Evolutionary conservation across 2,113 vertebrate genomes (phyloP), one percentile per base, ranked within the genome.

Genomic region (Caloenas nicobarica): DNA sequence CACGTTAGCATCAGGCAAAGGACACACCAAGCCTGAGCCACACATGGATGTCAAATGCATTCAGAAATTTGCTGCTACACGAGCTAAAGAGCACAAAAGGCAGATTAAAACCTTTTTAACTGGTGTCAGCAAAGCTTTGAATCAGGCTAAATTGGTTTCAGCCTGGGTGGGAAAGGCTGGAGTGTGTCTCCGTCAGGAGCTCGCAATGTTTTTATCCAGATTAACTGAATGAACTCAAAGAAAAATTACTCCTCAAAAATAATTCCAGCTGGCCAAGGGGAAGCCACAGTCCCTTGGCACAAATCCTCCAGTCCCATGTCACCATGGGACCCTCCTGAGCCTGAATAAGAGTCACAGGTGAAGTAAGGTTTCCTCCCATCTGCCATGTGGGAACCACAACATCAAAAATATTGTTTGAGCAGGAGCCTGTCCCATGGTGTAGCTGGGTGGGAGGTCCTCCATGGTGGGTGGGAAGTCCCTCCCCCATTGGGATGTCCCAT

Each of bases 91-190:
- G 62, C 61, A 90, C 86, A 93, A 94, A 91, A 92, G 48, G 86
- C 80, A 84, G 88, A 96, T 93, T 93, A 91, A 93, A 96, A 65
- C 61, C 50, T 50, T 78, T 93, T 94, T 12, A 80, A 69, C 69
- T 88, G 23, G 3, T 65, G 86, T 93, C 96, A 96, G 90, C 86
- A 89, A 72, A 85, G 89, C 83, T 93, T 21, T 62, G 73, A 93
- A 84, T 93, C 60, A 84, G 81, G 77, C 86, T 87, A 57, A 93
- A 95, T 56, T 36, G 77, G 65, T 87, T 92, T 94, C 92, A 95
- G 88, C 50, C 69, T 64, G 76, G 72, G 82, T 88, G 83, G 88
- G 83, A 91, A 77, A 0, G 15, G 19, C 51, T 78, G 56, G 88
- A 94, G 76, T 9, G 14, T 46, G 60, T 76, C 48, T 79, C 69